Base-by-base conservation (phyloP, 2,797 vertebrate genomes). In the Emys orbicularis region DNA sequence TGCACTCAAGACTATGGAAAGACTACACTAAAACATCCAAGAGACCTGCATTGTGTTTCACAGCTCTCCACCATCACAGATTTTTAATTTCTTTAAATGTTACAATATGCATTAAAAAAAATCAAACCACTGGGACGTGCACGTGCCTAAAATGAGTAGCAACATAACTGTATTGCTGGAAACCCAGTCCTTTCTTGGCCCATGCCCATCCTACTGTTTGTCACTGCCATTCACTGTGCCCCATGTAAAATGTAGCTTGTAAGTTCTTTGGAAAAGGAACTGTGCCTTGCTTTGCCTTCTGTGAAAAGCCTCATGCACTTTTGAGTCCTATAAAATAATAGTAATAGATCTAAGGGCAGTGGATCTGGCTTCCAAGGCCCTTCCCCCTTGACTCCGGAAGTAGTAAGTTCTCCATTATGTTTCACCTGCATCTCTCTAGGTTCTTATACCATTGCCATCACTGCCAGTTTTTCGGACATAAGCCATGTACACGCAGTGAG, bases 401-500 rank as follows among this genome's bases (percentile, higher is more conserved):
- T 23, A 72, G 68, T 41, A 12, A 25, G 21, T 21, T 90, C 52
- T 77, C 50, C 54, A 79, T 27, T 9, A 31, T 87, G 6, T 11
- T 13, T 59, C 44, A 47, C 25, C 5, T 0, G 0, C 79, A 83
- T n/a, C 79, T 81, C 25, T 29, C n/a, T 49, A 81, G 27, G 3
- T 25, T 56, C 79, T 79, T 31, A 12, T 44, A 37, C 0, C 0
- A 47, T 12, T 61, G 2, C 29, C 7, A 31, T 23, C 10, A 3
- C 29, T 79, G 44, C 8, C 37, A 68, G 4, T 34, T 6, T 44
- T 82, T 3, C 1, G 25, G 0, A 0, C 8, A 34, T 37, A 12
- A 37, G 65, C 68, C 34, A 44, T 44, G 53, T 25, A 59, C n/a
- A 81, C 15, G 31, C 0, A 2, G 52, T 88, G 29, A 6, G 11